Conservation (phyloP, 2,113 vertebrate genomes). For the Circaetus gallicus region DNA sequence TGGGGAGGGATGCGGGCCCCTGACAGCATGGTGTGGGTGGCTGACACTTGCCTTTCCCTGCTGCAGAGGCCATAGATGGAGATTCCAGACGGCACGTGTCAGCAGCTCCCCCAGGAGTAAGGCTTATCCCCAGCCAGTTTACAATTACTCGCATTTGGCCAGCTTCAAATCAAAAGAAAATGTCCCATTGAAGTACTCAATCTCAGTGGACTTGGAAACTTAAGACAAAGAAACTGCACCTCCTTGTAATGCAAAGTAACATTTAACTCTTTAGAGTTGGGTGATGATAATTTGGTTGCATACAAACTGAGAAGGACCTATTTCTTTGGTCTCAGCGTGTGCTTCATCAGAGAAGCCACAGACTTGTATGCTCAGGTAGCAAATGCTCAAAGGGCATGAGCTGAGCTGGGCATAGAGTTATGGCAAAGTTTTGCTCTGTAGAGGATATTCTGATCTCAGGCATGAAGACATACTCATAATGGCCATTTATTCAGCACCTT, state of each 20-base stretch:
- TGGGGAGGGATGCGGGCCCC: neutral
- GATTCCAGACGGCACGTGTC: neutral
- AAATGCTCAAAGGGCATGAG: neutral
- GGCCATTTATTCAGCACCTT: neutral
- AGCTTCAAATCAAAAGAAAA: neutral
- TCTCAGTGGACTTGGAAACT: neutral
- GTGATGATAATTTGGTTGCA: neutral
- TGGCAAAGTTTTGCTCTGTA: neutral
- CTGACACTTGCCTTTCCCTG: neutral
- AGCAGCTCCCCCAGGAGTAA: neutral
- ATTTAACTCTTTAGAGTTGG: neutral
- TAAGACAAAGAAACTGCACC: neutral
- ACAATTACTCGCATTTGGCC: neutral
- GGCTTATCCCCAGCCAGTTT: neutral
- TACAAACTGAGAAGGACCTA: neutral
- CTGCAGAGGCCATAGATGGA: neutral
- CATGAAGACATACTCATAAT: neutral
- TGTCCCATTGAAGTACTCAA: neutral
- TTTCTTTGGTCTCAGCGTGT: neutral
- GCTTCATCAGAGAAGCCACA: neutral
- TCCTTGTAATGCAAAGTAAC: neutral
- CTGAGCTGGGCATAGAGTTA: neutral
- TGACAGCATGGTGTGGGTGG: neutral
- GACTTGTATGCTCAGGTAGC: fast-evolving
- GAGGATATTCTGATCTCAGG: neutral